Evolutionary conservation across 2,797 vertebrate species (phyloP).

Genomic region (Limnodromus scolopaceus): DNA sequence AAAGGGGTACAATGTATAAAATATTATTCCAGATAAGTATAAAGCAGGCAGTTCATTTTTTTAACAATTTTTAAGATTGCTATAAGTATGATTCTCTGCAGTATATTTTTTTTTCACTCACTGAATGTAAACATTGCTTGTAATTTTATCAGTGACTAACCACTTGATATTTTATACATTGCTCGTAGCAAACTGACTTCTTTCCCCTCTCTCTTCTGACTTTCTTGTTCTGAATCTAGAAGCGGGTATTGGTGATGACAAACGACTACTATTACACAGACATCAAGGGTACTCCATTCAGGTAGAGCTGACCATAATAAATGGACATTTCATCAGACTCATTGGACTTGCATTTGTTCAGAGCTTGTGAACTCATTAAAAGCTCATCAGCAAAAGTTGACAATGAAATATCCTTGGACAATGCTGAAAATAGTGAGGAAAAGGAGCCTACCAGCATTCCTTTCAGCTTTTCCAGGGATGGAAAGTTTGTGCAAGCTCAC

Average conservation of each 20-base stretch:
- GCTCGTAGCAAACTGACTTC: slow-evolving; percentile 68
- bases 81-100: slow-evolving; percentile 26
- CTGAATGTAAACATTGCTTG: neutral
- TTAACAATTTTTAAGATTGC: neutral
- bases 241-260: slow-evolving; percentile 95
- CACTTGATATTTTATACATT: slow-evolving; percentile 55
- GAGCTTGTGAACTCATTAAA: slow-evolving; percentile 75
- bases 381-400: slow-evolving; percentile 70
- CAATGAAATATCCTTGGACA: slow-evolving; percentile 74
- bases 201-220: slow-evolving; percentile 59
- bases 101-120: slow-evolving; percentile 29
- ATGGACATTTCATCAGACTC: slow-evolving; percentile 72
- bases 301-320: slow-evolving; percentile 83
- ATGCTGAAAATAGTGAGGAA: slow-evolving; percentile 74
- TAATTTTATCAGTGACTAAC: slow-evolving; percentile 37
- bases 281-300: slow-evolving; percentile 98
- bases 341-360: slow-evolving; percentile 70
- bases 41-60: slow-evolving; percentile 45
- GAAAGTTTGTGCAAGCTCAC: slow-evolving; percentile 72
- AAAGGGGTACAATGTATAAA: slow-evolving; percentile 90
- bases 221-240: slow-evolving; percentile 84
- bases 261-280: slow-evolving; percentile 99
- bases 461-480: slow-evolving; percentile 71
- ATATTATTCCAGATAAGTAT: slow-evolving; percentile 58
- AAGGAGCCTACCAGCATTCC: slow-evolving; percentile 69